A percentile compares a stretch with the other conserved stretches of the same genome.
Conservation (phyloP, 2,113 vertebrate genomes). For the Hippotragus niger region DNA sequence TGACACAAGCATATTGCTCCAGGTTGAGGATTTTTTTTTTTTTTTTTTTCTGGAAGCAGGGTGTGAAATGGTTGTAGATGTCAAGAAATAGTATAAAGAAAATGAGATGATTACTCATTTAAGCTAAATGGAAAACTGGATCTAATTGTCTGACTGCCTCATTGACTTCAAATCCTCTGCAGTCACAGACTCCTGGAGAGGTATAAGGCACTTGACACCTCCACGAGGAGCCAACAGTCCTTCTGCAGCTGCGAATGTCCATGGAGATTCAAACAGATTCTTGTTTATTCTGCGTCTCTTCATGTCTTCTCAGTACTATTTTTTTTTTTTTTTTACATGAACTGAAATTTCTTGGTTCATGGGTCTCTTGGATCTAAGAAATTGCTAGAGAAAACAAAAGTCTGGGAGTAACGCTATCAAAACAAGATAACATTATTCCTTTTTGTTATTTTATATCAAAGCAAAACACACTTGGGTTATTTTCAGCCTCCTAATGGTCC, state of each 20-base stretch:
- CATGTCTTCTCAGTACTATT: background rate
- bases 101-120: conserved; percentile 55
- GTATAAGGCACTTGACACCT: background rate
- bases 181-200: background rate
- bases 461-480: background rate
- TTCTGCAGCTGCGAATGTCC: background rate
- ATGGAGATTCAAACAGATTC: background rate
- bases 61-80: background rate
- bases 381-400: background rate
- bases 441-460: background rate
- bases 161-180: conserved; percentile 39
- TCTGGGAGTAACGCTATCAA: background rate
- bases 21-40: background rate
- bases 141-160: conserved; percentile 54
- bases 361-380: background rate
- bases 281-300: background rate
- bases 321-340: background rate
- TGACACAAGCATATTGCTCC: background rate
- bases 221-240: background rate
- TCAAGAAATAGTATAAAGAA: conserved; percentile 19
- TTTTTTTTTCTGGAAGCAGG: background rate
- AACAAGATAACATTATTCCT: background rate
- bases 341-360: background rate
- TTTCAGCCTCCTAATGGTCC: background rate
- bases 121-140: conserved; percentile 39